These are phyloP conservation scores for Halisarca cf. caerulea DNA, from an alignment of 37 sponge, comb jelly and placozoan species.

Conservation along the genomic window DNA sequence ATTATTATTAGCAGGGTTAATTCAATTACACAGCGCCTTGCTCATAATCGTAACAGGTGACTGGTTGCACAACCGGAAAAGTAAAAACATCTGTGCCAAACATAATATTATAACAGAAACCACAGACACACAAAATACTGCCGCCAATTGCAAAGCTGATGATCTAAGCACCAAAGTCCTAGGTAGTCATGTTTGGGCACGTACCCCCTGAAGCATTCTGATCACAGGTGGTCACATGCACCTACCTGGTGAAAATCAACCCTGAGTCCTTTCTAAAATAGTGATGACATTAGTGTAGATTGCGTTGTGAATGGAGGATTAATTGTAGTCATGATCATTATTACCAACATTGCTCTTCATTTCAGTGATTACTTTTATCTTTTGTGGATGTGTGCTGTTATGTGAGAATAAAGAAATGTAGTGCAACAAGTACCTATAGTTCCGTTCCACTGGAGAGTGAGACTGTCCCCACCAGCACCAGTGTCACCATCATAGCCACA, in stretches of 20 bases:
- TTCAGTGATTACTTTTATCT: neutral
- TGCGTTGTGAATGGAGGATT: constrained; percentile 21
- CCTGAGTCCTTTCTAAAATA: neutral
- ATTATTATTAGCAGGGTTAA: no score
- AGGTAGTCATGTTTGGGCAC: no score
- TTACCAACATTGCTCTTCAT: neutral
- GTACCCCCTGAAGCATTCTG: no score
- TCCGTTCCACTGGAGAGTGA: neutral
- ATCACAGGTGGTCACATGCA: no score
- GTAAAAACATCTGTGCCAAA: no score
- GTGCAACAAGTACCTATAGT: neutral
- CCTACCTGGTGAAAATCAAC: constrained; percentile 2
- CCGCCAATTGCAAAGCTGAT: no score
- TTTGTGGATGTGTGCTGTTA: neutral
- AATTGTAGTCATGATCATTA: neutral
- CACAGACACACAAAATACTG: no score
- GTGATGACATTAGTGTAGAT: neutral
- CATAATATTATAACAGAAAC: no score
- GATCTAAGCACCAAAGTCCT: no score
- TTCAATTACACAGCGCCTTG: no score
- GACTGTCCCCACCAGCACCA: neutral
- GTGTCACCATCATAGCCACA: constrained; percentile 2
- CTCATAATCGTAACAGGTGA: no score
- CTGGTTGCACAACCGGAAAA: no score
- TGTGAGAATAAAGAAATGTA: neutral